Percentiles rank a stretch among this genome's conserved stretches.
Conservation (phyloP, 2,113 vertebrate species). For the Taxidea taxus region DNA sequence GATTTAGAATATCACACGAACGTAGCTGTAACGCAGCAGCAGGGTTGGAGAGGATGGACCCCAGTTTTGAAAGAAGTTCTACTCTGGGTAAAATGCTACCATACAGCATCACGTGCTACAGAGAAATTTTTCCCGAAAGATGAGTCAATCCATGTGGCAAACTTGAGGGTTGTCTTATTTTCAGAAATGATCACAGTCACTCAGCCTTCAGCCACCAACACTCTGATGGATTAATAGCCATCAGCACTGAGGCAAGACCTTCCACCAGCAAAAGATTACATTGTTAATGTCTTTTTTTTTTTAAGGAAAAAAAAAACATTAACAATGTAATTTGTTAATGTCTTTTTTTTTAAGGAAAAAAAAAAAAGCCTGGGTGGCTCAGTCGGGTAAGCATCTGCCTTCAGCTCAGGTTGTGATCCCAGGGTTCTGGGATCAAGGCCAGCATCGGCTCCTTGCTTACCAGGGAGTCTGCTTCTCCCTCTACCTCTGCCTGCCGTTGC, state of each 20-base stretch:
- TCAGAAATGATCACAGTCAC: neutral
- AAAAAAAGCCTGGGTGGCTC: no score
- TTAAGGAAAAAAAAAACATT: neutral
- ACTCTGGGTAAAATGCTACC: neutral
- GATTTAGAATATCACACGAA: neutral
- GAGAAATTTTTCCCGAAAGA: neutral
- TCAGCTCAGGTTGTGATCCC: no score
- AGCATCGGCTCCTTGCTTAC: no score
- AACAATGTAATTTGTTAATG: no score
- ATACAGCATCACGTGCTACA: neutral
- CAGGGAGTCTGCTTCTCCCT: no score
- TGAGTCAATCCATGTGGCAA: neutral
- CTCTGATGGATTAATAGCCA: neutral
- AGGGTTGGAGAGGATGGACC: neutral
- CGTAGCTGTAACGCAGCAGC: neutral
- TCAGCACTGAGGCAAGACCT: neutral
- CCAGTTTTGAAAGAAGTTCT: neutral
- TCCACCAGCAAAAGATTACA: neutral
- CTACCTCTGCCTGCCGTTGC: no score
- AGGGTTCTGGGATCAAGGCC: no score
- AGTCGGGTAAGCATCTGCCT: no score
- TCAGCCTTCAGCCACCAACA: neutral
- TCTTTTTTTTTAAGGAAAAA: neutral
- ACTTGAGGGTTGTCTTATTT: neutral
- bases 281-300: neutral